Conservation (phyloP, 2,888 invertebrate genomes). For the Oscheius onirici region DNA sequence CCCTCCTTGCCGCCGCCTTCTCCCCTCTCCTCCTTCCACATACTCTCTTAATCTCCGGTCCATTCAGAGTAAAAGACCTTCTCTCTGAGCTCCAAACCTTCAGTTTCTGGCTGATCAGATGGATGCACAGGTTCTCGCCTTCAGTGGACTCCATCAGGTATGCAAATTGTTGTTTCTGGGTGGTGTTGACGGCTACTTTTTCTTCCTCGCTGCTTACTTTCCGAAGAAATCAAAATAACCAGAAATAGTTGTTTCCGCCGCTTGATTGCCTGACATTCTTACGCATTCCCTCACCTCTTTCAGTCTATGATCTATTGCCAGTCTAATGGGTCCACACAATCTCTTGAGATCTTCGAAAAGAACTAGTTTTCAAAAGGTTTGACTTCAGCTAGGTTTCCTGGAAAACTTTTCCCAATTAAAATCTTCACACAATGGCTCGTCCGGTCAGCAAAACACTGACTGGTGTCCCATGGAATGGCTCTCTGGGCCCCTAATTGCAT, state of each 20-base stretch:
- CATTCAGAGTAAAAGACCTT: slow-evolving; percentile 5
- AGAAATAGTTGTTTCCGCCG: not conserved
- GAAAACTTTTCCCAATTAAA: too few relatives aligned
- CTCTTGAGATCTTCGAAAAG: too few relatives aligned
- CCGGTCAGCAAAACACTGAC: too few relatives aligned
- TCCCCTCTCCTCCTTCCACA: slow-evolving; percentile 14
- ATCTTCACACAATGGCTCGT: too few relatives aligned
- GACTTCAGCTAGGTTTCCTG: too few relatives aligned
- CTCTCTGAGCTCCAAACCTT: not conserved
- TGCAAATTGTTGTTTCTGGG: not conserved
- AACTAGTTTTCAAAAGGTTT: too few relatives aligned
- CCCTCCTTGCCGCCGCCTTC: slow-evolving; percentile 1
- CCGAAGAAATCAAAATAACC: too few relatives aligned
- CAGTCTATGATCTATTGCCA: too few relatives aligned
- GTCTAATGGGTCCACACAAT: too few relatives aligned
- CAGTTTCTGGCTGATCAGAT: not conserved
- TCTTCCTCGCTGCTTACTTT: too few relatives aligned
- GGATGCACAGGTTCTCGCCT: slow-evolving; percentile 30
- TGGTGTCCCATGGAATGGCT: not conserved
- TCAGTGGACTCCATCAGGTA: slow-evolving; percentile 15
- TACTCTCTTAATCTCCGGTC: slow-evolving; percentile 22
- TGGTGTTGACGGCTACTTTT: not conserved
- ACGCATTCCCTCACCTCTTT: not conserved
- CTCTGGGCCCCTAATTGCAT: slow-evolving; percentile 26
- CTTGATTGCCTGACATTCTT: slow-evolving; percentile 16